Evolutionary conservation across 2,113 vertebrate species (phyloP).

Genomic region (Hystrix brachyura): DNA sequence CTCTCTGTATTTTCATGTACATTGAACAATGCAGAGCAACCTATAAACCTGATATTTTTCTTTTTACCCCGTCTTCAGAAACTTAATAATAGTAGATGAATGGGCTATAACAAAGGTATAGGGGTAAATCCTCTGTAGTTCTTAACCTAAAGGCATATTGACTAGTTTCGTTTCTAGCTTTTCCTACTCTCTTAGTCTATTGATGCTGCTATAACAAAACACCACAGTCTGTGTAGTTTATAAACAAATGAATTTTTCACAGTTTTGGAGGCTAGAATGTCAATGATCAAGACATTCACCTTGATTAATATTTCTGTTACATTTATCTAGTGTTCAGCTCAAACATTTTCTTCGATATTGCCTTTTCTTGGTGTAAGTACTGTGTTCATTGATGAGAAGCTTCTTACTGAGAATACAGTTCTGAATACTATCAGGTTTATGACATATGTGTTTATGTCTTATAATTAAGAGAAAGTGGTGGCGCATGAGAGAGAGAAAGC

Average conservation of each 20-base stretch:
- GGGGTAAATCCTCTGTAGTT: not conserved
- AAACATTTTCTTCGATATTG: not conserved
- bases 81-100: not conserved
- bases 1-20: not conserved
- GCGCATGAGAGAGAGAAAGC: not conserved
- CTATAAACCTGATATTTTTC: not conserved
- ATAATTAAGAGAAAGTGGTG: not conserved
- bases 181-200: not conserved
- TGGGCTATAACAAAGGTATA: not conserved
- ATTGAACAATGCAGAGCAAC: not conserved
- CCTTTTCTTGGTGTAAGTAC: not conserved
- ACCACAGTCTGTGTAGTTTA: not conserved
- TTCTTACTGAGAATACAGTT: not conserved
- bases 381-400: not conserved
- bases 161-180: not conserved
- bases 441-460: slow-evolving; percentile 10
- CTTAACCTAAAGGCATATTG: not conserved
- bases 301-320: not conserved
- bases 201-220: not conserved
- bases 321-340: not conserved
- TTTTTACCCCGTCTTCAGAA: not conserved
- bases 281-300: not conserved
- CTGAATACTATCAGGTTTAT: not conserved
- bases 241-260: not conserved
- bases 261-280: not conserved